Evolutionary conservation across 2,888 invertebrate genomes (phyloP), one percentile per base, ranked within the genome.

Genomic region (Acronicta aceris): DNA sequence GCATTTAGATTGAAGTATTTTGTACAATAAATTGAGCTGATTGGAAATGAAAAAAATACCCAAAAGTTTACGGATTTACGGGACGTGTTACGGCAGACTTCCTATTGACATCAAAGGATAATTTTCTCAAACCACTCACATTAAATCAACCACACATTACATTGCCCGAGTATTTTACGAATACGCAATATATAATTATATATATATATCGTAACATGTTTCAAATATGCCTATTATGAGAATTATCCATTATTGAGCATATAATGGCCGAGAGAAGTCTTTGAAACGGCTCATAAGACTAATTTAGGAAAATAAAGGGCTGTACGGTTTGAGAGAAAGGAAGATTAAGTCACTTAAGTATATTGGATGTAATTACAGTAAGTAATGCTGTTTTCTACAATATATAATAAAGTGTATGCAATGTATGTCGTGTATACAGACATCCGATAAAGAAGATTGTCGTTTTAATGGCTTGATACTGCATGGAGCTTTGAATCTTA

Each of bases 241-340:
- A 62, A 85, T 84, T 82, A 84, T 76, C 71, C 63, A 74, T 73
- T 80, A 83, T 82, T 78, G 81, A 80, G 79, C 73, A 81, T 77
- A 78, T 82, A 81, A 84, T 81, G 63, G 69, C 66, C 71, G 73
- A 73, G 74, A 78, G 72, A 81, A 77, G 77, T 81, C 76, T 74
- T 70, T 70, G 71, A 41, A 66, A 45, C 54, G 63, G 63, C 49
- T 73, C 71, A 71, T 75, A 74, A 66, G 65, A 74, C 74, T 78
- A 71, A 79, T 78, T 72, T 69, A 63, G 70, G 74, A 60, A 73
- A 78, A 73, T 78, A 75, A 77, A 78, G 73, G 70, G 71, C 68
- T 72, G 48, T 60, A 73, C 71, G 75, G 72, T 76, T 75, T 64
- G 56, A 69, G 74, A 74, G 79, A 79, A 71, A 77, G 76, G 70